These are phyloP conservation scores for Potorous gilbertii DNA, from an alignment of 2,797 vertebrate genomes.

Conservation along the genomic window DNA sequence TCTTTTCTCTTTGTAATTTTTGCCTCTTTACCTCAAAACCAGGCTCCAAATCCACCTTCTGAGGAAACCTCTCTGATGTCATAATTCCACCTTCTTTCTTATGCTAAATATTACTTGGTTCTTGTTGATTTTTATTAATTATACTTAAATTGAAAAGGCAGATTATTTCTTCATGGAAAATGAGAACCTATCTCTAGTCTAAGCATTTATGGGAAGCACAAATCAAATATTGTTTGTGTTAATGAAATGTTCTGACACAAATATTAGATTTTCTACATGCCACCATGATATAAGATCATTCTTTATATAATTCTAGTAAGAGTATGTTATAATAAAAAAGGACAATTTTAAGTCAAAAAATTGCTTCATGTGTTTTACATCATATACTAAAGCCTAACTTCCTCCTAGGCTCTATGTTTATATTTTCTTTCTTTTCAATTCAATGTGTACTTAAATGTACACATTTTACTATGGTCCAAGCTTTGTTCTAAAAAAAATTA, in stretches of 20 bases:
- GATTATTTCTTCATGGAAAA: slow-evolving; percentile 41
- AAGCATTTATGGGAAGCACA: slow-evolving; percentile 44
- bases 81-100: neutral
- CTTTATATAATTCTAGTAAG: slow-evolving; percentile 38
- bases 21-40: slow-evolving; percentile 26
- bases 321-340: slow-evolving; percentile 37
- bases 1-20: slow-evolving; percentile 1
- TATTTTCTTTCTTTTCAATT: neutral
- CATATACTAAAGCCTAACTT: neutral
- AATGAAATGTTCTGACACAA: slow-evolving; percentile 47
- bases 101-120: neutral
- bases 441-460: neutral
- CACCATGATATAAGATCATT: slow-evolving; percentile 22
- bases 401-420: neutral
- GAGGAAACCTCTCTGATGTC: slow-evolving; percentile 10
- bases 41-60: slow-evolving; percentile 40
- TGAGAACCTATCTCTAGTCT: slow-evolving; percentile 9
- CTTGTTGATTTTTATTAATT: neutral
- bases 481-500: neutral
- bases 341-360: neutral
- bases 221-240: slow-evolving; percentile 37
- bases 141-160: slow-evolving; percentile 19
- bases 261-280: slow-evolving; percentile 45
- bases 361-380: neutral
- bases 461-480: neutral